These are phyloP conservation scores for Drosophila subsilvestris DNA, from an alignment of 2,888 invertebrate genomes.

Conservation along the genomic window DNA sequence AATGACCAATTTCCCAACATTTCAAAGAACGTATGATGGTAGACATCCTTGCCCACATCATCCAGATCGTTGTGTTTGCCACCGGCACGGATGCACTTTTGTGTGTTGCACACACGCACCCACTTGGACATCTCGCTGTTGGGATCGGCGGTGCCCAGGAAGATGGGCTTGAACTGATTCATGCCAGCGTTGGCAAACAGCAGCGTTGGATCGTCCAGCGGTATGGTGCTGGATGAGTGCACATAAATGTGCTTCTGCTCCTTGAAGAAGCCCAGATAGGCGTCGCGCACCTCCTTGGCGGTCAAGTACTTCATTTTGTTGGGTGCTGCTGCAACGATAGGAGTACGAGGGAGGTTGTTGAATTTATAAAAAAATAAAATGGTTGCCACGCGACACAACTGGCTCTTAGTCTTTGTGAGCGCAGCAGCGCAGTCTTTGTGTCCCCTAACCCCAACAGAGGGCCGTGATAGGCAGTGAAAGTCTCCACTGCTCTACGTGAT, in stretches of 20 bases:
- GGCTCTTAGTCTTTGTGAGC: not conserved
- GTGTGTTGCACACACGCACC: slow-evolving; percentile 95
- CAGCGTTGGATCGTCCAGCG: slow-evolving; percentile 98
- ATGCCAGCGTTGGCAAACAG: slow-evolving; percentile 99
- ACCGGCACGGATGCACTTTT: slow-evolving; percentile 99
- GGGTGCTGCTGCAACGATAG: slow-evolving; percentile 4
- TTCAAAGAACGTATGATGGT: slow-evolving; percentile 99
- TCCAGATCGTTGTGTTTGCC: slow-evolving; percentile 99
- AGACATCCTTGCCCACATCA: slow-evolving; percentile 99
- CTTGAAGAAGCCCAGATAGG: slow-evolving; percentile 95
- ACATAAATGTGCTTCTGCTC: slow-evolving; percentile 95
- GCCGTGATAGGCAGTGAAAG: slow-evolving; percentile 63
- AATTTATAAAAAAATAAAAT: slow-evolving; percentile 1
- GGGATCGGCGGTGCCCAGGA: slow-evolving; percentile 97
- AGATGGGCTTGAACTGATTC: slow-evolving; percentile 99
- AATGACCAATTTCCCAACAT: slow-evolving; percentile 99
- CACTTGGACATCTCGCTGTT: slow-evolving; percentile 97
- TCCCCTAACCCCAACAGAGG: slow-evolving; percentile 20
- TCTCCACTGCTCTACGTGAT: slow-evolving; percentile 52
- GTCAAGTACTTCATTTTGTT: slow-evolving; percentile 72
- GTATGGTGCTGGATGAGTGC: slow-evolving; percentile 98
- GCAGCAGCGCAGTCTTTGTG: slow-evolving; percentile 6
- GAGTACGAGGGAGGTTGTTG: slow-evolving; percentile 18
- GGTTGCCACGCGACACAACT: slow-evolving; percentile 72
- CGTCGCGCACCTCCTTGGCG: slow-evolving; percentile 92